Evolutionary conservation across 2,113 vertebrate genomes (phyloP), one percentile per base, ranked within the genome.

Genomic region (Malurus elegans): DNA sequence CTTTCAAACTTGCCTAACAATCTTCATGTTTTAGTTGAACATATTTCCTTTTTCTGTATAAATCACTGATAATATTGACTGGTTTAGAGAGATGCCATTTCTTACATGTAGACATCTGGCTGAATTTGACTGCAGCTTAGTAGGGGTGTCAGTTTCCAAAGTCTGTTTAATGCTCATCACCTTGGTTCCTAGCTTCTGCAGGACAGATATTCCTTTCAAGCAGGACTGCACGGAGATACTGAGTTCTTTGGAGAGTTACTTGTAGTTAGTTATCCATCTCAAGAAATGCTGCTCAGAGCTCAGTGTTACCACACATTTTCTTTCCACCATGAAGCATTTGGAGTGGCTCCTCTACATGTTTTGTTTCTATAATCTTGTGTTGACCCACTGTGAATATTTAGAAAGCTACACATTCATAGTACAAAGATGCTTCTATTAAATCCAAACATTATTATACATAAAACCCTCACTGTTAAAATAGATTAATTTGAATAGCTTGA

Each of bases 221-320:
- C 7, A 36, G 50, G 13, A 31, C 56, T 58, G 66, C 54, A 16
- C 0, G 0, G 40, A 91, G 31, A 38, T 8, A 24, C 18, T 51
- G 24, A 6, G 15, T 5, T 73, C 29, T 48, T 71, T 34, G n/a
- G 34, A 79, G 20, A 14, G 32, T 19, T 34, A 32, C 17, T 18
- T 45, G 8, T 50, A 15, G 14, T 58, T 71, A 45, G 20, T 47
- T 56, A 81, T 28, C 18, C 6, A 38, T 8, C 61, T 64, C 80
- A 79, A 26, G 61, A 87, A 70, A 50, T 14, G 10, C 36, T 71
- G 50, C 29, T 58, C 56, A 79, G 20, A 80, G 40, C 18, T 66
- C 38, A 42, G 4, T 32, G 54, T 24, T 14, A 61, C 9, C 50
- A 61, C 9, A 18, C 5, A 4, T 29, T 66, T 45, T 69, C n/a